These are phyloP conservation scores for Pollenia labialis DNA, from an alignment of 2,888 invertebrate genomes.

Conservation along the genomic window DNA sequence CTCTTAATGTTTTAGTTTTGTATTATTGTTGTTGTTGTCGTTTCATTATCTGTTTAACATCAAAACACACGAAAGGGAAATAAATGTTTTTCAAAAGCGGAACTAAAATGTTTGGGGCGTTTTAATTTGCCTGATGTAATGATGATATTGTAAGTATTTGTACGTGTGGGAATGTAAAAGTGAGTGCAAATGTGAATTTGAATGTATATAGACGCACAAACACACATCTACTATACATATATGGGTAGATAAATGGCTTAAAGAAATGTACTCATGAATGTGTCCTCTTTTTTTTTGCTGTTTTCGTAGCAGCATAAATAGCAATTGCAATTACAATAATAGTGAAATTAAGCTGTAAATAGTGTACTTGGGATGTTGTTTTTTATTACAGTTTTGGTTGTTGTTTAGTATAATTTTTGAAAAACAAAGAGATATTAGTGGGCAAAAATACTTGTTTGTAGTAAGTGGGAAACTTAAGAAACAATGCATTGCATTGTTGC, in stretches of 20 bases:
- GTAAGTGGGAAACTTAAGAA: too few relatives aligned
- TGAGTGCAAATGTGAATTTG: neutral
- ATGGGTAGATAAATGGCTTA: neutral
- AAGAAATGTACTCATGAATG: neutral
- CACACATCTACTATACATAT: neutral
- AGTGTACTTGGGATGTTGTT: neutral
- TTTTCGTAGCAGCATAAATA: neutral
- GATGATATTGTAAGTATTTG: constrained; percentile 5
- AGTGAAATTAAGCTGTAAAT: constrained; percentile 33
- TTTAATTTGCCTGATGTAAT: constrained; percentile 47
- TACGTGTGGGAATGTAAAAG: neutral
- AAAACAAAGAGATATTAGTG: too few relatives aligned
- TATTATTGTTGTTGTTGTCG: constrained; percentile 13
- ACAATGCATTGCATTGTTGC: too few relatives aligned
- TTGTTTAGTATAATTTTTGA: too few relatives aligned
- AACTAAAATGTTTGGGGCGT: constrained; percentile 60
- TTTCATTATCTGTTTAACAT: constrained; percentile 47
- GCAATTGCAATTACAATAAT: neutral
- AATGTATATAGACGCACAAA: neutral
- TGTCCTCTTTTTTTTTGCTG: neutral
- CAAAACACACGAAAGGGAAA: constrained; percentile 62
- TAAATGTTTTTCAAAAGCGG: constrained; percentile 55
- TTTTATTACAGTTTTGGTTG: too few relatives aligned
- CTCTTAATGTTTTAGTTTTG: neutral
- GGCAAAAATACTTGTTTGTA: too few relatives aligned